Percentiles rank a stretch among this genome's conserved stretches.
Conservation (phyloP, 2,113 vertebrate species). For the Xyliphius kryptos region DNA sequence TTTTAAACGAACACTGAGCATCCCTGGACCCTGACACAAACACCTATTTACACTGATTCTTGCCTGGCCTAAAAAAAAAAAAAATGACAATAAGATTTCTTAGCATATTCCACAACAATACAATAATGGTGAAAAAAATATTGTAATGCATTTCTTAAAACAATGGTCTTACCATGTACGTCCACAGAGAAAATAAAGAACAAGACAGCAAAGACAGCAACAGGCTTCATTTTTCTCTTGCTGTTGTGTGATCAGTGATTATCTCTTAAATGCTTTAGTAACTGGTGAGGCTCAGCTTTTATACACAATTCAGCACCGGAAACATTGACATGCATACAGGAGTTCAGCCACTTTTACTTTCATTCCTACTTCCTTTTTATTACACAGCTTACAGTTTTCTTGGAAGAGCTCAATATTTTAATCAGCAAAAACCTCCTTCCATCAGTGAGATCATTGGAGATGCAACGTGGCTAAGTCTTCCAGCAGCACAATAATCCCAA, state of each 20-base stretch:
- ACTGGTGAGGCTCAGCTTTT: neutral
- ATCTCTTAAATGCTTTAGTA: too few species aligned
- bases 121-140: too few species aligned
- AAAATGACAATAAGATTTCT: neutral
- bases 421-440: too few species aligned
- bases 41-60: neutral
- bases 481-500: too few species aligned
- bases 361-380: neutral
- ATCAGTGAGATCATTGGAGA: too few species aligned
- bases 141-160: too few species aligned
- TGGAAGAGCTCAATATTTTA: conserved; percentile 5
- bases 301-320: neutral
- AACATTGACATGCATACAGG: too few species aligned
- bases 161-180: conserved; percentile 21
- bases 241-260: neutral
- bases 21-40: conserved; percentile 3
- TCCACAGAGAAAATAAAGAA: conserved; percentile 5
- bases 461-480: too few species aligned
- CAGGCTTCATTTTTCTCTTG: conserved; percentile 28
- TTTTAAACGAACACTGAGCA: neutral
- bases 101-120: neutral
- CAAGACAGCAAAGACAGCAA: conserved; percentile 13
- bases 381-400: neutral
- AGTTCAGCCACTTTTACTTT: neutral
- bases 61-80: neutral